Evolutionary conservation across 2,113 vertebrate species (phyloP).

Genomic region (Myocastor coypus): DNA sequence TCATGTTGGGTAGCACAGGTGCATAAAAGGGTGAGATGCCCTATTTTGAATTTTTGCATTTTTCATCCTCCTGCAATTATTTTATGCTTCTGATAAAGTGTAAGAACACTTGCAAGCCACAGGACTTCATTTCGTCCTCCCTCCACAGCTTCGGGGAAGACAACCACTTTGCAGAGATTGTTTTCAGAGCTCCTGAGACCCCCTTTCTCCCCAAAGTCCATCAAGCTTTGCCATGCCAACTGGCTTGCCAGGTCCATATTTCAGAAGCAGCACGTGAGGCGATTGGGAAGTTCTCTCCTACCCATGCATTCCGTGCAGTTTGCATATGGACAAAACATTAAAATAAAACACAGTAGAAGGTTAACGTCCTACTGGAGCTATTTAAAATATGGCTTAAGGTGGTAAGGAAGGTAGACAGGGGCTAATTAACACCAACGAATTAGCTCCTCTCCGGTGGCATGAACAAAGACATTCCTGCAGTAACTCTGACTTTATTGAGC

Average conservation of each 20-base stretch:
- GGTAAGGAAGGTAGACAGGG: background rate
- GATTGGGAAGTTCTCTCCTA: background rate
- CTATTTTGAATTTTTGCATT: background rate
- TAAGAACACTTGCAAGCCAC: background rate
- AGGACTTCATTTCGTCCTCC: background rate
- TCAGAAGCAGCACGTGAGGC: background rate
- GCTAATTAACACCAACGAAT: constrained; percentile 47
- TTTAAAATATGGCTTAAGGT: constrained; percentile 46
- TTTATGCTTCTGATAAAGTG: background rate
- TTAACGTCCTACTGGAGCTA: background rate
- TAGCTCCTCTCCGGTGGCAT: background rate
- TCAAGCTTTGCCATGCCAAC: background rate
- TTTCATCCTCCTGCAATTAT: background rate
- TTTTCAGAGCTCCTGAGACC: background rate
- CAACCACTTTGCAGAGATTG: background rate
- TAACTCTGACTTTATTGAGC: background rate
- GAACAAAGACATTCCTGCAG: background rate
- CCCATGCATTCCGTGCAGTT: background rate
- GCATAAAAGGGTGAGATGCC: accelerated
- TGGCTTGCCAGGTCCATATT: background rate
- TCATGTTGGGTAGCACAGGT: accelerated
- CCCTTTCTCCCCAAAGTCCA: accelerated
- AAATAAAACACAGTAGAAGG: constrained; percentile 13
- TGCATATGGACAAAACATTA: constrained; percentile 30
- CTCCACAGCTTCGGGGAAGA: background rate